Evolutionary conservation across 2,113 vertebrate genomes (phyloP).

Genomic region (Lepus europaeus): DNA sequence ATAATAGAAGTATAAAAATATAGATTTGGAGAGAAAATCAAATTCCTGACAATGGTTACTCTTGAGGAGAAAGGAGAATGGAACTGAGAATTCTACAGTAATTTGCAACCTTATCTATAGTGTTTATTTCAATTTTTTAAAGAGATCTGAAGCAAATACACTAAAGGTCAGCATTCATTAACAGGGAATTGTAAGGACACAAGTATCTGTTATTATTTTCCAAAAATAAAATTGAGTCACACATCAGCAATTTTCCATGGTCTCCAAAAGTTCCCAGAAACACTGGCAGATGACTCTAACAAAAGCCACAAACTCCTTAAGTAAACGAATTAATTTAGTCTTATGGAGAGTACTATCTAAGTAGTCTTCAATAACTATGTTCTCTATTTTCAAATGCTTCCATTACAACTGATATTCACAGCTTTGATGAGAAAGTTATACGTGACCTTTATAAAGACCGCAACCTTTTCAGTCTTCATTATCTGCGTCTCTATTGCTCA

Average conservation of each 20-base stretch:
- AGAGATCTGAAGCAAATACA: slow-evolving; percentile 54
- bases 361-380: slow-evolving; percentile 54
- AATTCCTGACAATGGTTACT: slow-evolving; percentile 10
- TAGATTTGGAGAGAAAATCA: slow-evolving; percentile 26
- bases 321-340: slow-evolving; percentile 16
- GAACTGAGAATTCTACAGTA: not conserved
- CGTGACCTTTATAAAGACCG: slow-evolving; percentile 55
- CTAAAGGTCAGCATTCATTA: slow-evolving; percentile 31
- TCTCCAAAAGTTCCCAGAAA: slow-evolving; percentile 65
- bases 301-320: slow-evolving; percentile 45
- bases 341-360: not conserved
- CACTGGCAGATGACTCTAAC: slow-evolving; percentile 9
- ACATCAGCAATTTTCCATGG: slow-evolving; percentile 48
- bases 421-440: slow-evolving; percentile 60
- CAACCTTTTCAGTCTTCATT: not conserved
- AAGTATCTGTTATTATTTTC: slow-evolving; percentile 55
- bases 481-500: slow-evolving; percentile 20
- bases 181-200: not conserved
- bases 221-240: slow-evolving; percentile 66
- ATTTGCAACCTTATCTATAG: slow-evolving; percentile 24
- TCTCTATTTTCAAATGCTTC: slow-evolving; percentile 45
- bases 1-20: slow-evolving; percentile 50
- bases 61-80: slow-evolving; percentile 38
- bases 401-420: slow-evolving; percentile 37
- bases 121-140: slow-evolving; percentile 52